Base-by-base conservation (phyloP, 2,797 vertebrate genomes). In the Myotis pilosus region DNA sequence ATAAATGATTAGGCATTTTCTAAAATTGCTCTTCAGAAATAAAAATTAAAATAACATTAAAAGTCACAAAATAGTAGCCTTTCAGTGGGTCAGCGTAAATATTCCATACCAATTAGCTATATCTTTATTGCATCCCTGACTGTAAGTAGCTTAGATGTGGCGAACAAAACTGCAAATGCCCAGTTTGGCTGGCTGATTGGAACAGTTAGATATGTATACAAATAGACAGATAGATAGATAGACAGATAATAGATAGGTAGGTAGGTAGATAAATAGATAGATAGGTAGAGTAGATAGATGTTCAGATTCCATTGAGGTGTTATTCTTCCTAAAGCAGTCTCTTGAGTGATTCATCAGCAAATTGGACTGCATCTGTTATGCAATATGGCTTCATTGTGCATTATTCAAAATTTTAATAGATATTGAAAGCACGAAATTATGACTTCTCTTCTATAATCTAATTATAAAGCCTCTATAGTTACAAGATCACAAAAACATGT, bases 321-420 rank as follows among this genome's bases (percentile, higher is more conserved):
- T 89, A 94, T 85, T 93, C 87, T 96, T 86, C 80, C 41, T 72
- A 80, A 83, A 94, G 44, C 49, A 92, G 38, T 38, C 82, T 66
- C 60, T 44, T 62, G 30, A 94, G 47, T 53, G 76, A 92, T 69
- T 83, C 89, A 95, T 93, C 87, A 96, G 47, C 62, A 95, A 93
- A 84, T 62, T 72, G 82, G 44, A 95, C 51, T 91, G 68, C 87
- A 96, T 95, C 81, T 97, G 95, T 90, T 94, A 86, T 74, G 76
- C 90, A 94, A 92, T 96, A 95, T 90, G 91, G 87, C 89, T 94
- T 85, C 72, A 92, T 79, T 93, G 95, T 90, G 47, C 64, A 74
- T 90, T 96, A 94, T 94, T 96, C 60, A 95, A 94, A 96, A 93
- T 82, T 94, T 85, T 88, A 90, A 96, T 87, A 94, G 62, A 87